These are phyloP conservation scores for Aethina tumida DNA, from an alignment of 1,140 invertebrate species.

Conservation along the genomic window DNA sequence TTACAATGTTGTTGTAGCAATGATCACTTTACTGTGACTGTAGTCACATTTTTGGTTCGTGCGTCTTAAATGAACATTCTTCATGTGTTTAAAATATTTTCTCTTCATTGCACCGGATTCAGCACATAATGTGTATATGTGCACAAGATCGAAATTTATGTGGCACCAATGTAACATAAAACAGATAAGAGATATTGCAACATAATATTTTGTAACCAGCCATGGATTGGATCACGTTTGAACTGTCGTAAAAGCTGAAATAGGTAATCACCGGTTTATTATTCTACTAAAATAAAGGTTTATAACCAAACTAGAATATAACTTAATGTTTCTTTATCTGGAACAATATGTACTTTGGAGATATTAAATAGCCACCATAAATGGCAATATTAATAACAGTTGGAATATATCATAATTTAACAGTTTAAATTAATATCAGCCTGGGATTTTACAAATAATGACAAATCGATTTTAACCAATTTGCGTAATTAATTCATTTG, in stretches of 20 bases:
- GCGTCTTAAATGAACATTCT: neutral
- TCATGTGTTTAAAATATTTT: neutral
- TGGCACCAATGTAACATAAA: neutral
- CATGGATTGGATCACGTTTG: slow-evolving; percentile 2
- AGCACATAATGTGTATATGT: neutral
- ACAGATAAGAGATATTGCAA: too few relatives aligned
- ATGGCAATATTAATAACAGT: neutral
- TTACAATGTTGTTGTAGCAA: too few relatives aligned
- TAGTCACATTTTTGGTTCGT: neutral
- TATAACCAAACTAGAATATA: neutral
- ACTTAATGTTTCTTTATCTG: neutral
- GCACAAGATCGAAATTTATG: neutral
- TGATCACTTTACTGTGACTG: too few relatives aligned
- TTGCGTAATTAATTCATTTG: too few relatives aligned
- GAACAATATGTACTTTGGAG: neutral
- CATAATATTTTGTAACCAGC: too few relatives aligned
- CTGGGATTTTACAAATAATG: too few relatives aligned
- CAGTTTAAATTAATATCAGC: slow-evolving; percentile 12
- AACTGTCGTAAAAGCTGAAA: slow-evolving; percentile 1
- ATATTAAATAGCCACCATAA: neutral
- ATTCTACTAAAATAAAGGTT: slow-evolving; percentile 1
- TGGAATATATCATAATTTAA: slow-evolving; percentile 1
- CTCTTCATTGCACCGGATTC: neutral
- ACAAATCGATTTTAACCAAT: too few relatives aligned
- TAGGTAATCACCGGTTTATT: neutral